Evolutionary conservation across 2,797 vertebrate species (phyloP).

Genomic region (Potorous gilbertii): DNA sequence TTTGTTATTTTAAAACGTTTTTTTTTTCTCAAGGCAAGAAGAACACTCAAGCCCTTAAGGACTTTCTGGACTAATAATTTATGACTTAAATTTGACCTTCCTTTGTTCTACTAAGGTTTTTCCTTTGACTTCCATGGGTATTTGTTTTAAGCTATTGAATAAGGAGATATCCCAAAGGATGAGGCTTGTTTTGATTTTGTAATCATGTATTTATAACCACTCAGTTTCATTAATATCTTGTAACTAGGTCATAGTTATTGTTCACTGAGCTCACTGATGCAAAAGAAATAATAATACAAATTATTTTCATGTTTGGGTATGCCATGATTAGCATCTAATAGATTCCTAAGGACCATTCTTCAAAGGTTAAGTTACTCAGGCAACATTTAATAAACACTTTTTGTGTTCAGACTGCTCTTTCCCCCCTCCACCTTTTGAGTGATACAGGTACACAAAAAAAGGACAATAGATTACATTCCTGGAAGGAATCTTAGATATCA

Average conservation of each 20-base stretch:
- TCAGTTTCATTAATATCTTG: slow-evolving; percentile 11
- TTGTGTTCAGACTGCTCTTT: background rate
- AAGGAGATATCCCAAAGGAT: background rate
- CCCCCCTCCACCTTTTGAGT: background rate
- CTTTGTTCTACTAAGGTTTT: slow-evolving; percentile 31
- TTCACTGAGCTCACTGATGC: background rate
- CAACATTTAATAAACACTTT: background rate
- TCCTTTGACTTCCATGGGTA: slow-evolving; percentile 39
- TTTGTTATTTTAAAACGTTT: background rate
- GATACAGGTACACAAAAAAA: background rate
- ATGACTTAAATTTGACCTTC: slow-evolving; percentile 60
- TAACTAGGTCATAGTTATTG: background rate
- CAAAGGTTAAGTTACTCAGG: background rate
- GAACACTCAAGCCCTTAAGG: background rate
- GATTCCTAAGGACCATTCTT: background rate
- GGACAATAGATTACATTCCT: background rate
- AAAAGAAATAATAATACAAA: background rate
- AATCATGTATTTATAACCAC: background rate
- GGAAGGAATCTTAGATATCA: background rate
- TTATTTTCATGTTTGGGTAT: background rate
- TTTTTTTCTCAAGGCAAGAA: background rate
- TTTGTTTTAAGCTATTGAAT: slow-evolving; percentile 26
- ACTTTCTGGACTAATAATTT: slow-evolving; percentile 51
- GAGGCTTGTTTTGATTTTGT: slow-evolving; percentile 40
- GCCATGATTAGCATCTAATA: background rate